Conservation (phyloP, 2,797 vertebrate genomes). For the Thalassophryne amazonica region DNA sequence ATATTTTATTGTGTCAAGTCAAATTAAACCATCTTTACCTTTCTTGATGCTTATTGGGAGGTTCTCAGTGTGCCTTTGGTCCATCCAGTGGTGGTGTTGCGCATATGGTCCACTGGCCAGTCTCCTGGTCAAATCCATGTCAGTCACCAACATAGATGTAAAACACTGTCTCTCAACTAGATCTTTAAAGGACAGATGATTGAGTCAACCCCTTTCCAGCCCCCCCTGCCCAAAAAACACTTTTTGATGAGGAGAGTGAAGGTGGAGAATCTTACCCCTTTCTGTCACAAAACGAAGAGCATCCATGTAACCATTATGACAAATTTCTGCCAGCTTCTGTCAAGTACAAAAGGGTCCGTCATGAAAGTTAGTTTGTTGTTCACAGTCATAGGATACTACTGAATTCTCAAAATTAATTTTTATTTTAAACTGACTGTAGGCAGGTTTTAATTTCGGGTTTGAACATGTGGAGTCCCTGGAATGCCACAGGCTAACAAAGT, state of each 20-base stretch:
- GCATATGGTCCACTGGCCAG: no score
- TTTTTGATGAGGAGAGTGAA: not conserved
- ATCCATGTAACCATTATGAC: slow-evolving; percentile 85
- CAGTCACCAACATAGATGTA: not conserved
- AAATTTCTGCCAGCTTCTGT: slow-evolving; percentile 84
- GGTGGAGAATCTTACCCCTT: slow-evolving; percentile 68
- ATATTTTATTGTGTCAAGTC: no score
- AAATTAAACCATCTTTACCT: slow-evolving; percentile 46
- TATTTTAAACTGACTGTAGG: no score
- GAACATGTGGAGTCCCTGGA: no score
- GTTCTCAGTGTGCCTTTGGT: slow-evolving; percentile 15
- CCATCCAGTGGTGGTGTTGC: slow-evolving; percentile 16
- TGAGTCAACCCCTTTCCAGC: no score
- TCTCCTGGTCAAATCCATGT: no score
- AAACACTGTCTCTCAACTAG: slow-evolving; percentile 11
- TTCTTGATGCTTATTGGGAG: slow-evolving; percentile 37
- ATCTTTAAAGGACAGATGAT: slow-evolving; percentile 25
- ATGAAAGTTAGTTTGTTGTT: not conserved
- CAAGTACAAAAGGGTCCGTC: not conserved
- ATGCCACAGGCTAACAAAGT: no score
- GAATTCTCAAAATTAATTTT: no score
- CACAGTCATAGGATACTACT: no score
- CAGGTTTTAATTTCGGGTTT: no score
- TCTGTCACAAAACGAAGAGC: slow-evolving; percentile 81
- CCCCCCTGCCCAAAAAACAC: no score